A percentile compares a stretch with the other conserved stretches of the same genome.
Evolutionary conservation across 2,797 vertebrate genomes (phyloP).

Genomic region (Euthynnus affinis): DNA sequence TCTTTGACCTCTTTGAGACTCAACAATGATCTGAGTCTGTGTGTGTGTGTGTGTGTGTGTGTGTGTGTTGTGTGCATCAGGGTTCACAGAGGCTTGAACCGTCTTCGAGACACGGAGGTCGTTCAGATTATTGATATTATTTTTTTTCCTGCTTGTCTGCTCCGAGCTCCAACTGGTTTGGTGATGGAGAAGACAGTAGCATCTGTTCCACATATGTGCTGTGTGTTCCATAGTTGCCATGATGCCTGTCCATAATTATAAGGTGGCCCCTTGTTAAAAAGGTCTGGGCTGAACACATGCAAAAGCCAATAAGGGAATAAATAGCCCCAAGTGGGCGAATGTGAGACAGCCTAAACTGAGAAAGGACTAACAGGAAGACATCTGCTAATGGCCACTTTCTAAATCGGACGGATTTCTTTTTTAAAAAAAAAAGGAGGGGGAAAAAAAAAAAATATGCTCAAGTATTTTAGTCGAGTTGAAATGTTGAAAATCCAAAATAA

Average conservation of each 20-base stretch:
- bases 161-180: conserved; percentile 50
- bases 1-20: too few relatives aligned
- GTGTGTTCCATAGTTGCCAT: conserved; percentile 64
- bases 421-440: too few relatives aligned
- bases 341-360: conserved; percentile 77
- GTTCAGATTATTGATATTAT: conserved; percentile 51
- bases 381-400: conserved; percentile 76
- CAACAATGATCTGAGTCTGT: not conserved
- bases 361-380: conserved; percentile 81
- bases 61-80: too few relatives aligned
- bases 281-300: conserved; percentile 77
- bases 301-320: conserved; percentile 78
- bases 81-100: conserved; percentile 31
- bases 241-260: conserved; percentile 83
- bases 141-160: conserved; percentile 21
- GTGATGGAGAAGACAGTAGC: conserved; percentile 63
- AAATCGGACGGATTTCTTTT: conserved; percentile 54
- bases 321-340: conserved; percentile 80
- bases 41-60: not conserved
- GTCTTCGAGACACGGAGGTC: conserved; percentile 32
- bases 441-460: conserved; percentile 66
- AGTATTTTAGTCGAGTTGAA: conserved; percentile 71
- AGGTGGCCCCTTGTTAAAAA: conserved; percentile 75
- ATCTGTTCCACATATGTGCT: conserved; percentile 80
- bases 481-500: conserved; percentile 78